Percentiles rank a stretch among this genome's conserved stretches.
These are phyloP conservation scores for Caranx ignobilis DNA, from an alignment of 2,113 vertebrate species.

Conservation along the genomic window DNA sequence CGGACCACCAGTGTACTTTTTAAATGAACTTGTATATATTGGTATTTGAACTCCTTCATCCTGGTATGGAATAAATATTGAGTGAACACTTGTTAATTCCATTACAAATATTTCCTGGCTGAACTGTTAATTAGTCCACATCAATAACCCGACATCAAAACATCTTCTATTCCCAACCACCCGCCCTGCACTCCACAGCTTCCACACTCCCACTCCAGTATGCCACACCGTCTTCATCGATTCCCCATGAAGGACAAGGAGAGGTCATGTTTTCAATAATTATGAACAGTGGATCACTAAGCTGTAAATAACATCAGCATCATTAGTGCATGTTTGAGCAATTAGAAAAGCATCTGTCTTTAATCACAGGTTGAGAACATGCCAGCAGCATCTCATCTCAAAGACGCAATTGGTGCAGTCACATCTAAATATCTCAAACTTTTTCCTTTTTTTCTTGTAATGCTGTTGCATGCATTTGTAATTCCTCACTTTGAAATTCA, in stretches of 20 bases:
- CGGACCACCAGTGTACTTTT: no score
- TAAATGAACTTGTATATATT: background rate
- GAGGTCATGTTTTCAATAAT: conserved; percentile 73
- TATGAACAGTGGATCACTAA: conserved; percentile 59
- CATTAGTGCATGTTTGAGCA: conserved; percentile 59
- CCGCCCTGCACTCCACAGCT: background rate
- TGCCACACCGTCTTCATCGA: conserved; percentile 40
- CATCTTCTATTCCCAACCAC: background rate
- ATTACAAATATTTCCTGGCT: conserved; percentile 16
- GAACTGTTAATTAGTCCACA: conserved; percentile 5
- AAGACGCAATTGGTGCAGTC: background rate
- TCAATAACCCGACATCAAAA: conserved; percentile 4
- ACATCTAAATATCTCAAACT: background rate
- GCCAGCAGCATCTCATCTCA: conserved; percentile 8
- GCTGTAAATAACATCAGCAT: conserved; percentile 63
- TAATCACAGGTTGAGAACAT: conserved; percentile 43
- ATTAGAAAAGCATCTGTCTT: conserved; percentile 65
- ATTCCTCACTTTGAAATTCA: background rate
- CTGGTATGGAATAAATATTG: background rate
- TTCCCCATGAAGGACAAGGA: conserved; percentile 63
- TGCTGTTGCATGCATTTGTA: background rate
- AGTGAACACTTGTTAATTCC: background rate
- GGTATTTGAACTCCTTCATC: no score
- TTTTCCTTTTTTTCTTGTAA: background rate
- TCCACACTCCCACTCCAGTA: conserved; percentile 17